Evolutionary conservation across 2,113 vertebrate genomes (phyloP), one percentile per base, ranked within the genome.

Genomic region (Lophotis ruficrista): DNA sequence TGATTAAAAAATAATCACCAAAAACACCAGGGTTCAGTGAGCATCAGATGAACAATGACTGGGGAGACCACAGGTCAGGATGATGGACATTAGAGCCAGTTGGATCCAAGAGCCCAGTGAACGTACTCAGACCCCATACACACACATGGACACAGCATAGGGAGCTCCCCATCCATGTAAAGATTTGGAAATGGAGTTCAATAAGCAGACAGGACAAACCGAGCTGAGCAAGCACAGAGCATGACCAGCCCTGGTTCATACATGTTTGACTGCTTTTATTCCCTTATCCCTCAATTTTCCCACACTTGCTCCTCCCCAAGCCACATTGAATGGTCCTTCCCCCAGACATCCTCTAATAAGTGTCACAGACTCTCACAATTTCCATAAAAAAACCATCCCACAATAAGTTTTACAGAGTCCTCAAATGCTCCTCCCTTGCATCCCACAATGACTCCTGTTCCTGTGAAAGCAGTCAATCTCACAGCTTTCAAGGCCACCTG

Each of bases 81-180:
- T 1, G 5, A 28, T 1, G 3, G 48, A 35, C 27, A 11, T 7
- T 57, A 53, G 37, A 33, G 33, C 47, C 47, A 71, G 8, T 5
- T 30, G 28, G 24, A 60, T 23, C 25, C 24, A 23, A 51, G 37
- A 72, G 28, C 43, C 72, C 31, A 2, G 24, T 16, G 58, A 31
- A 18, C 10, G 6, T 2, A 14, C 47, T 37, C 43, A 58, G 38
- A 22, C 7, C 15, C 28, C 68, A 10, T 18, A 47, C 22, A 38
- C 25, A 50, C 31, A 22, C 3, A 1, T 12, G 10, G 12, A 41
- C 0, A 0, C 8, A 58, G 21, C 27, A 17, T 1, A 47, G 54
- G 41, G 30, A 64, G 1, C 4, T 16, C 14, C 48, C 64, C 2
- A 0, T 17, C 37, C 65, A 62, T 37, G 73, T 50, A 37, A 79